Evolutionary conservation across 2,888 invertebrate genomes (phyloP).

Genomic region (Germaria angustata): DNA sequence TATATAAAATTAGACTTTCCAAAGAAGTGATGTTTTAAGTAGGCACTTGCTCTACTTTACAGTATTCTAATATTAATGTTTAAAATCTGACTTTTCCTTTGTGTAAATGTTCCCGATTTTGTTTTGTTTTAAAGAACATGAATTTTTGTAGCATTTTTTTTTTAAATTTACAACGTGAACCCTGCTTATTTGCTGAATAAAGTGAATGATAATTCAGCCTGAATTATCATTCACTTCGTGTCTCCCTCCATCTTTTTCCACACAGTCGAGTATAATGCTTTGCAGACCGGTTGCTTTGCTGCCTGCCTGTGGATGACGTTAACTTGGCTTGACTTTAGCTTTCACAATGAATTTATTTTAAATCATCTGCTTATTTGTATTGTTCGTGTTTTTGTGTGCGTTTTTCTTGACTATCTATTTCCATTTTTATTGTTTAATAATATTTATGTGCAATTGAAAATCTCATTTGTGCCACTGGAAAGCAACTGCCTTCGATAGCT

Average conservation of each 20-base stretch:
- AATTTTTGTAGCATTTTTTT: no score
- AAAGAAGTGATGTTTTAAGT: no score
- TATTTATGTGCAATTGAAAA: constrained; percentile 29
- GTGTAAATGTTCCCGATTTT: no score
- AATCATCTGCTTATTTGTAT: neutral
- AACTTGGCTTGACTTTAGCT: constrained; percentile 1
- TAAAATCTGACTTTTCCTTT: no score
- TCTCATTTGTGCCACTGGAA: constrained; percentile 3
- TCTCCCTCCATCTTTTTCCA: neutral
- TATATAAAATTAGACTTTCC: no score
- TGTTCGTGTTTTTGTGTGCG: neutral
- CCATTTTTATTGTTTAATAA: neutral
- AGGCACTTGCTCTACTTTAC: no score
- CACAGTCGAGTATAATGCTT: neutral
- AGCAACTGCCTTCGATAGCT: constrained; percentile 70
- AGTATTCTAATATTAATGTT: no score
- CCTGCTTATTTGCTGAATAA: no score
- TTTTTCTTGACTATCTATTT: no score
- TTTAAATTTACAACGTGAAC: no score
- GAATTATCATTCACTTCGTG: constrained; percentile 14
- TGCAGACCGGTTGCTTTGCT: neutral
- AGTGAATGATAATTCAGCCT: no score
- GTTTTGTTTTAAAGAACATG: no score
- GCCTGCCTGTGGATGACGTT: constrained; percentile 17
- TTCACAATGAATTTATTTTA: constrained; percentile 4